Base-by-base conservation (phyloP, 2,113 vertebrate species). In the Danionella cerebrum region DNA sequence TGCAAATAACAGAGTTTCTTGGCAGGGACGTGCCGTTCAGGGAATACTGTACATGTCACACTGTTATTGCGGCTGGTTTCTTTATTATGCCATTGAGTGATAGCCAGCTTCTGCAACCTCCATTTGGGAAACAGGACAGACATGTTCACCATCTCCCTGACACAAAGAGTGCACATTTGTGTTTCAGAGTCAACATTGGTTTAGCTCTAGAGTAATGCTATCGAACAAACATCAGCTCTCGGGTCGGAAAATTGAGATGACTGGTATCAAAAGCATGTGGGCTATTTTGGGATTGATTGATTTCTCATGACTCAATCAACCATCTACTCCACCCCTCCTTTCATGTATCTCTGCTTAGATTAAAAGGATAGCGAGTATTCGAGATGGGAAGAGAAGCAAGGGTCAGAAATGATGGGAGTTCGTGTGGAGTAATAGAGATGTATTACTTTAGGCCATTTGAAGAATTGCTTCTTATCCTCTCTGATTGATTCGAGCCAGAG, bases 391-490 rank as follows among this genome's bases (percentile, higher is more conserved):
- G 22, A 14, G 18, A 63, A 48, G 5, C 44, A 44, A 24, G 47
- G 62, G 58, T 64, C 60, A 62, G 13, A 70, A 55, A 67, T 72
- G 39, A 71, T 69, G 35, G 11, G 48, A 71, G 59, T 69, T 59
- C 21, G 39, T 38, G 60, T 19, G 4, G 47, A 14, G 47, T 70
- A 76, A 77, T 65, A 65, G 71, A 66, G 75, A 68, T 66, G 53
- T 72, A 76, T 76, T 72, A 66, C 76, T 71, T 73, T 63, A 57
- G 72, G 45, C 59, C 71, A 38, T 72, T 47, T 65, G 38, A 51
- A 64, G 65, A 72, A 78, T 78, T 76, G 67, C 60, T 72, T 76
- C 74, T 76, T 62, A 73, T 76, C 70, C 58, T n/a, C 19, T 57
- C 55, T 76, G 78, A 80, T 73, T 74, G 68, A 71, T 77, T 74